Base-by-base conservation (phyloP, 2,888 invertebrate genomes). In the Lymantria monacha region DNA sequence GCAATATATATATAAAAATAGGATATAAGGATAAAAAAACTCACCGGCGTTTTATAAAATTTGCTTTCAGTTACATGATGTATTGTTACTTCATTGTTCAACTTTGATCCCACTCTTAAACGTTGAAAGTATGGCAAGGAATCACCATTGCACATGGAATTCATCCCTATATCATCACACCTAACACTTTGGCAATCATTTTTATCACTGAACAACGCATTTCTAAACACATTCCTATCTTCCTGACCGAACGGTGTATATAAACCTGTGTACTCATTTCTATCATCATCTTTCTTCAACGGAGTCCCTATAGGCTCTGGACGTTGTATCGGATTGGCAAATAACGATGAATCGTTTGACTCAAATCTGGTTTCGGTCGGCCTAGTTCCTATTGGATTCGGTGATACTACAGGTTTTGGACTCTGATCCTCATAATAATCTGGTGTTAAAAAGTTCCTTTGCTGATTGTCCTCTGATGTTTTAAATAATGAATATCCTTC, bases 1-100 rank as follows among this genome's bases (percentile, higher is more conserved):
- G 11, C 3, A 1, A 9, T 12, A 22, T 22, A 22, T 13, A 2
- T 13, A n/a, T n/a, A 38, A 38, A n/a, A 38, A 9, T 30, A n/a
- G n/a, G n/a, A n/a, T n/a, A n/a, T n/a, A n/a, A n/a, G n/a, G n/a
- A n/a, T n/a, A n/a, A n/a, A n/a, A n/a, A n/a, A n/a, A 71, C 83
- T 46, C 33, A 87, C 90, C 85, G 85, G 85, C 37, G 81, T 81
- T 10, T 86, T 88, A 48, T 88, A 90, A 53, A 88, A 89, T 59
- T 90, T 91, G 9, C 90, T 90, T 37, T 91, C 91, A 0, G 87
- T 85, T 0, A 91, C 91, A 46, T 87, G 90, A 41, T 91, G 91
- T 48, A 91, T 89, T 0, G 91, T 87, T 0, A 91, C 90, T 48
- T 91, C 91, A 14, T 76, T 90, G 38, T 91, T 91, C 33, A 91